Evolutionary conservation across 2,888 invertebrate genomes (phyloP), one percentile per base, ranked within the genome.

Genomic region (Hirtodrosophila duncani): DNA sequence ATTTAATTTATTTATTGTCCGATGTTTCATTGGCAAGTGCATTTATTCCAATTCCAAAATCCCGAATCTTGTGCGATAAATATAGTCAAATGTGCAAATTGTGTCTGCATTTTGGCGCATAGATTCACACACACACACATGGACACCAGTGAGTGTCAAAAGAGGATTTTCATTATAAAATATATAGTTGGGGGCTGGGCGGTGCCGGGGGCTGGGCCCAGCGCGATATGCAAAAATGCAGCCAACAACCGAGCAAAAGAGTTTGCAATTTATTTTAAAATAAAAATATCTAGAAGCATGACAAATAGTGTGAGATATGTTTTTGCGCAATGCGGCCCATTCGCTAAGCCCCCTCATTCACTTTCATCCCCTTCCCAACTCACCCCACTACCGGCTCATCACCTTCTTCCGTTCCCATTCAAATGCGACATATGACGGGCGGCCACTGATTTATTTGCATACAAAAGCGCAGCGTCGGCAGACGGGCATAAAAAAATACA

Each of bases 1-100:
- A 83, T 85, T 85, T 83, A 85, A 84, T 85, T 85, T 86, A 86
- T 86, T 85, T 86, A 85, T 86, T 85, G 84, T 78, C 83, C 83
- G 82, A 71, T 70, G 64, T 84, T 84, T 84, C 83, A 85, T 85
- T 85, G 85, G 82, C 74, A 75, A 82, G 39, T 39, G 56, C 46
- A 82, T 83, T 83, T 84, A 83, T 83, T 38, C 71, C 72, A 75
- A 71, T 80, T 72, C 69, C 75, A 77, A 72, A 72, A 85, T 83
- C 82, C 81, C 67, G 59, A 69, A 65, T 63, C 68, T 57, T 61
- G 9, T 43, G 60, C 57, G 74, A 82, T 84, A 84, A 84, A 84
- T 84, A 83, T 79, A 68, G 74, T 78, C 65, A 75, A 84, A 84
- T 84, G 84, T 81, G 83, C 80, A 81, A 84, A 84, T 82, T 82